These are phyloP conservation scores for Lasioglossum oenotherae DNA, from an alignment of 2,888 invertebrate species.

Conservation along the genomic window DNA sequence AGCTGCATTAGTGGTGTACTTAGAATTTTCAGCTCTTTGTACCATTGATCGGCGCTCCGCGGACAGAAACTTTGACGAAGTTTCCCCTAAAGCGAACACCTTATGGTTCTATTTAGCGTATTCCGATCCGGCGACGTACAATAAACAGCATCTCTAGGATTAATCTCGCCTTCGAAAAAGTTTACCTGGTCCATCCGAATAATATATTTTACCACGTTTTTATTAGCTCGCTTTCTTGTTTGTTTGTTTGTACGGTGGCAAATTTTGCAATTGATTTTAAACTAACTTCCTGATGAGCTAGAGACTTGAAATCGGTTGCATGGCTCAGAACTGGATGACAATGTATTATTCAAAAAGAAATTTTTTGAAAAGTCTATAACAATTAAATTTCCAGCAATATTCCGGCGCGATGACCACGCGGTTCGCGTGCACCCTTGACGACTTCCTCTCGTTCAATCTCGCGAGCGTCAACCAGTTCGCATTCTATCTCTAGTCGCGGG, in stretches of 20 bases:
- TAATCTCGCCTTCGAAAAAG: neutral
- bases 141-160: neutral
- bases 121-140: neutral
- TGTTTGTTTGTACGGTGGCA: no score
- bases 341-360: no score
- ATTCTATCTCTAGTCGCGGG: neutral
- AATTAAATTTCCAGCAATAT: slow-evolving; percentile 60
- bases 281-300: no score
- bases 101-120: neutral
- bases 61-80: neutral
- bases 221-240: no score
- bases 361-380: no score
- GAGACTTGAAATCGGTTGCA: no score
- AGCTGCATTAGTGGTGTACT: neutral
- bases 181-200: neutral
- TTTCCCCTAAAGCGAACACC: neutral
- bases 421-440: slow-evolving; percentile 41
- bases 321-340: no score
- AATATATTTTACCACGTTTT: no score
- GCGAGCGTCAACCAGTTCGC: slow-evolving; percentile 33
- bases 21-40: neutral
- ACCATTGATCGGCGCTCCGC: neutral
- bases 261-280: no score
- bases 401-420: slow-evolving; percentile 44
- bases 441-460: slow-evolving; percentile 49